Evolutionary conservation across 2,797 vertebrate species (phyloP).

Genomic region (Pipistrellus kuhlii): DNA sequence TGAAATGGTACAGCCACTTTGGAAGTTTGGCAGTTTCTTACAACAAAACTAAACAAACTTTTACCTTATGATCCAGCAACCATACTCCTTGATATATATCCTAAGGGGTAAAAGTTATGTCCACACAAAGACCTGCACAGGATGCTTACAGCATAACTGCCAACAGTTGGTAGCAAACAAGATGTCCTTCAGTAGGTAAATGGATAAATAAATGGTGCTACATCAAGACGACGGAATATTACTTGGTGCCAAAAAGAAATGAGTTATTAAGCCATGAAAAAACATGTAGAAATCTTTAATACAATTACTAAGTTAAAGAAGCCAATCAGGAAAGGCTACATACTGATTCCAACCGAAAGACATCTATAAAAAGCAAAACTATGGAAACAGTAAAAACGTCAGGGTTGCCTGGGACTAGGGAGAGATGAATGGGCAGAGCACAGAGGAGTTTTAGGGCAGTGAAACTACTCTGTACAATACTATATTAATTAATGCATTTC

Average conservation of each 20-base stretch:
- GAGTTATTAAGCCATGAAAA: background rate
- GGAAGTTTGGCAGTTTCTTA: background rate
- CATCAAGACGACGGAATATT: background rate
- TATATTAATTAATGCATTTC: no score
- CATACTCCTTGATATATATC: background rate
- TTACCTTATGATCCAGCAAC: background rate
- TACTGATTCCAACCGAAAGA: background rate
- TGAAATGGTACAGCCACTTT: background rate
- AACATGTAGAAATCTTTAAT: background rate
- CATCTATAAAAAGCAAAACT: background rate
- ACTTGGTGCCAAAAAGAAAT: background rate
- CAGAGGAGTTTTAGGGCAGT: background rate
- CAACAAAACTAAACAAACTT: background rate
- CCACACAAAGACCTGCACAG: background rate
- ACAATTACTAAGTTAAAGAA: background rate
- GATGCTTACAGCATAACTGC: background rate
- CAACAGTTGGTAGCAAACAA: background rate
- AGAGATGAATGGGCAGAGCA: fast-evolving
- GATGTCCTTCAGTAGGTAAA: background rate
- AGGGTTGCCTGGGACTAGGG: no score
- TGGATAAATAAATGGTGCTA: background rate
- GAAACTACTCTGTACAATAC: background rate
- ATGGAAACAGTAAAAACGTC: background rate
- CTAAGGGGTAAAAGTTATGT: background rate
- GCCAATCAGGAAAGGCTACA: background rate